Conservation (phyloP, 2,888 invertebrate genomes). For the Orgyia antiqua region DNA sequence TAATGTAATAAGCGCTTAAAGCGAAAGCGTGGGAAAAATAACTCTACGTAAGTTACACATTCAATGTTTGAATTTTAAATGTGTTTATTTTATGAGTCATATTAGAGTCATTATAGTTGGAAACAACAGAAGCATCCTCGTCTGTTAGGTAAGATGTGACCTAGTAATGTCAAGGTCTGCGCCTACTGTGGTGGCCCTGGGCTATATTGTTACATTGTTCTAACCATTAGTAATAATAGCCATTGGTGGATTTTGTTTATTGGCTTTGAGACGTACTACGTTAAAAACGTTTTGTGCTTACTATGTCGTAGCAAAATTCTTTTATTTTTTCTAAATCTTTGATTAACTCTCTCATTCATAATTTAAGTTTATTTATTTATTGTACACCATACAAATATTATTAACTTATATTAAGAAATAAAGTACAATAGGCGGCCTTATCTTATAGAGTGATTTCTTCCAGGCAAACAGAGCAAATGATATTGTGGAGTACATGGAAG, state of each 20-base stretch:
- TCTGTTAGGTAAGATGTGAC: conserved; percentile 15
- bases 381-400: too few species aligned
- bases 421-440: too few species aligned
- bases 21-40: conserved; percentile 27
- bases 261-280: conserved; percentile 5
- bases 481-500: too few species aligned
- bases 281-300: too few species aligned
- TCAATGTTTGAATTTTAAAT: conserved; percentile 10
- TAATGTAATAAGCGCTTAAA: conserved; percentile 7
- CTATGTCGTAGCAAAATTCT: too few species aligned
- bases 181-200: conserved; percentile 15
- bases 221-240: conserved; percentile 12
- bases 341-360: too few species aligned
- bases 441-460: too few species aligned
- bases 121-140: conserved; percentile 24
- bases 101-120: conserved; percentile 15
- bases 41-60: too few species aligned
- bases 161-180: conserved; percentile 24
- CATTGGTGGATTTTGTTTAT: conserved; percentile 6
- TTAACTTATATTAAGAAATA: too few species aligned
- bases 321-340: too few species aligned
- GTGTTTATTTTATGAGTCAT: conserved; percentile 17
- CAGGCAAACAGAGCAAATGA: too few species aligned
- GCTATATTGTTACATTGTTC: conserved; percentile 12
- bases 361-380: too few species aligned